phyloP scores from a whole-genome alignment of 2,888 invertebrate species.

The Cheilosia soror region DNA sequence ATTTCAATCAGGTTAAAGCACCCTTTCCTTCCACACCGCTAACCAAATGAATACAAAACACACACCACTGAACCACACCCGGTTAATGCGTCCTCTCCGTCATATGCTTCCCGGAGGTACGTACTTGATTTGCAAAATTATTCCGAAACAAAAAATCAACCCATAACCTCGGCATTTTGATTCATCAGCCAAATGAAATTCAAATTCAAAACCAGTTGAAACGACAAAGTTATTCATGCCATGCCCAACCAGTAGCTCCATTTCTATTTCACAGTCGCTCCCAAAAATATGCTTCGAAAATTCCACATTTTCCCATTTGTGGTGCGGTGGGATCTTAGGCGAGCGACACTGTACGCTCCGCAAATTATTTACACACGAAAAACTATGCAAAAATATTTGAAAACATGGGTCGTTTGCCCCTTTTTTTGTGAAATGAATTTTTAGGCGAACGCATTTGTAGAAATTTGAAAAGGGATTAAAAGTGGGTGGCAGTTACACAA shows the following conservation, averaged over 20 bases:
- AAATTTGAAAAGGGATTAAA: slow-evolving; percentile 50
- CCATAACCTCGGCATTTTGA: slow-evolving; percentile 21
- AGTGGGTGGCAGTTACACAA: slow-evolving; percentile 23
- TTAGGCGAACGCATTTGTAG: slow-evolving; percentile 19
- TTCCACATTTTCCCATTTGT: slow-evolving; percentile 4
- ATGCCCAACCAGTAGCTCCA: too few relatives aligned
- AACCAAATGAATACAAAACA: slow-evolving; percentile 21
- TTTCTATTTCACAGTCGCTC: slow-evolving; percentile 27
- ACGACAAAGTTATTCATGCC: slow-evolving; percentile 38
- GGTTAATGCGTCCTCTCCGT: background rate
- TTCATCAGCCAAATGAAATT: slow-evolving; percentile 58
- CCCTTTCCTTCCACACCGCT: slow-evolving; percentile 36
- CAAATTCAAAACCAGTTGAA: slow-evolving; percentile 17
- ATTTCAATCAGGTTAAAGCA: too few relatives aligned
- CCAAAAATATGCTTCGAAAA: slow-evolving; percentile 58
- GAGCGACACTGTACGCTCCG: slow-evolving; percentile 23
- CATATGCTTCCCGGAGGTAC: slow-evolving; percentile 8
- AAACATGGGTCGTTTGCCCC: slow-evolving; percentile 13
- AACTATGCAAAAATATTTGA: slow-evolving; percentile 73
- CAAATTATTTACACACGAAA: slow-evolving; percentile 70
- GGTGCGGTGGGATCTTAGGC: slow-evolving; percentile 22
- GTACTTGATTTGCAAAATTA: slow-evolving; percentile 54
- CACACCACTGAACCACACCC: slow-evolving; percentile 5
- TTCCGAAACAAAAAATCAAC: slow-evolving; percentile 22
- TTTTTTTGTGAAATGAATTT: slow-evolving; percentile 33